phyloP scores from a whole-genome alignment of 2,888 invertebrate genomes.

The Laothoe populi region DNA sequence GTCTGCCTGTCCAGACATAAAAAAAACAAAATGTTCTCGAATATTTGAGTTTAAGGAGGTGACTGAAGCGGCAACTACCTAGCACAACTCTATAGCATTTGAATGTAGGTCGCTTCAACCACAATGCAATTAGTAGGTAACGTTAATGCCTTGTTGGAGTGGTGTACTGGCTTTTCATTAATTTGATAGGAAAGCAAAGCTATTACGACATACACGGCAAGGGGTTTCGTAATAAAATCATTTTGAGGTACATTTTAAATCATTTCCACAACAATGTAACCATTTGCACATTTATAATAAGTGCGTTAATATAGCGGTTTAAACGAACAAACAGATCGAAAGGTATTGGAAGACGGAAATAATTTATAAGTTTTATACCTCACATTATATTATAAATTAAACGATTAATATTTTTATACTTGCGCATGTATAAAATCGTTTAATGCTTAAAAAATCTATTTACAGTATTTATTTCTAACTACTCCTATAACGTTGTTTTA shows the following conservation, averaged over 20 bases:
- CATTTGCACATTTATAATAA: not conserved
- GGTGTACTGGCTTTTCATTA: conserved; percentile 5
- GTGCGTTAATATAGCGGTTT: conserved; percentile 33
- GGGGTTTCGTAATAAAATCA: not conserved
- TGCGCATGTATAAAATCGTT: conserved; percentile 72
- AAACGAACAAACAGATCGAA: conserved; percentile 36
- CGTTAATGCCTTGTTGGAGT: conserved; percentile 11
- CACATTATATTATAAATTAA: conserved; percentile 37
- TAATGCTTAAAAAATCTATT: conserved; percentile 64
- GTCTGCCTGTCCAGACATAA: no score
- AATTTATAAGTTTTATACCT: conserved; percentile 47
- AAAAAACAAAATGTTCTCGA: not conserved
- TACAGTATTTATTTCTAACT: conserved; percentile 68
- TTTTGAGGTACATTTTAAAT: not conserved
- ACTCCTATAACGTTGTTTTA: conserved; percentile 63
- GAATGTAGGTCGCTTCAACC: conserved; percentile 16
- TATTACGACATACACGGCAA: not conserved
- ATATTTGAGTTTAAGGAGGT: not conserved
- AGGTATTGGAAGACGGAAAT: conserved; percentile 72
- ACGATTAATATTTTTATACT: conserved; percentile 44
- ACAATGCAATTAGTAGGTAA: conserved; percentile 21
- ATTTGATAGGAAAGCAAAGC: conserved; percentile 10
- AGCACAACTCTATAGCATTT: not conserved
- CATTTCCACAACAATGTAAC: not conserved
- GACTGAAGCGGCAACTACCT: not conserved